phyloP scores from a whole-genome alignment of 2,113 vertebrate genomes.

The Hydrochoerus hydrochaeris region DNA sequence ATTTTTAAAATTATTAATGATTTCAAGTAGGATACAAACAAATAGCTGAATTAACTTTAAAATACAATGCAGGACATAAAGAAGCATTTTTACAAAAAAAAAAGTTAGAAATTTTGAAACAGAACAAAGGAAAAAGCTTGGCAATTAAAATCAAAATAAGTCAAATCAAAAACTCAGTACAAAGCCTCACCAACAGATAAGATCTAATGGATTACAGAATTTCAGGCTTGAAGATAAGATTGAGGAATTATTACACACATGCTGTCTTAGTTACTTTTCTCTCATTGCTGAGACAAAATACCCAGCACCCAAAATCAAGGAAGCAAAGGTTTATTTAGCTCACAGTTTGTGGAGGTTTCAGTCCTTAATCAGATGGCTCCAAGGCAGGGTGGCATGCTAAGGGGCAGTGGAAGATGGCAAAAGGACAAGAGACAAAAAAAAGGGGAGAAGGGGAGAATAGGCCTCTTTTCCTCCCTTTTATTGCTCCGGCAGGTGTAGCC shows the following conservation, averaged over 20 bases:
- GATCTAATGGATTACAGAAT: background rate
- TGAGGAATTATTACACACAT: background rate
- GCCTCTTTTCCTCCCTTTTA: too few relatives aligned
- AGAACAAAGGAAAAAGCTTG: background rate
- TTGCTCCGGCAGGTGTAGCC: too few relatives aligned
- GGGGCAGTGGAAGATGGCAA: too few relatives aligned
- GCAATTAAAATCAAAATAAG: background rate
- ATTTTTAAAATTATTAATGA: background rate
- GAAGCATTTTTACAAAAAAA: background rate
- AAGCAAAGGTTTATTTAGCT: too few relatives aligned
- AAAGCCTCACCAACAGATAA: background rate
- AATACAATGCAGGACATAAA: background rate
- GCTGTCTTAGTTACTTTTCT: too few relatives aligned
- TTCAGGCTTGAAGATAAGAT: background rate
- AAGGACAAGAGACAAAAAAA: too few relatives aligned
- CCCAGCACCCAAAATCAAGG: too few relatives aligned
- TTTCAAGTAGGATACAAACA: background rate
- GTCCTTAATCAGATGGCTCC: too few relatives aligned
- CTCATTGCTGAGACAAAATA: too few relatives aligned
- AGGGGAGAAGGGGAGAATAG: too few relatives aligned
- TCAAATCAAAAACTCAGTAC: background rate
- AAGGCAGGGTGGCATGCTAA: too few relatives aligned
- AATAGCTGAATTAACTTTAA: background rate
- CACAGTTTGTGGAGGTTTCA: too few relatives aligned
- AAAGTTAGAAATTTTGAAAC: background rate